These are phyloP conservation scores for Platyscapa corneri DNA, from an alignment of 1,140 invertebrate species.

Conservation along the genomic window DNA sequence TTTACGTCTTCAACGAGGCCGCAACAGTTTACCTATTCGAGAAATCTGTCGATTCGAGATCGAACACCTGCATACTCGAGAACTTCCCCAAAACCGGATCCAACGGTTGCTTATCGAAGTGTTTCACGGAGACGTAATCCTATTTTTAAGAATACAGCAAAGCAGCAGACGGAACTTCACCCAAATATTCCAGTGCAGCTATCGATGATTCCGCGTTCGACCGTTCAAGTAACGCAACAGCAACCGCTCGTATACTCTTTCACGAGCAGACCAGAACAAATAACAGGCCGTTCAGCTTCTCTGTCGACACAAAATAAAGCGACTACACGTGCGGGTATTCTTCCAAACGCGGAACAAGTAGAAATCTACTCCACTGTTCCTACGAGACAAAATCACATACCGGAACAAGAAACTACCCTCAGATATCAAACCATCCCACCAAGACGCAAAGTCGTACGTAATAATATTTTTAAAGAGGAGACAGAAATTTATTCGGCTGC, in stretches of 20 bases:
- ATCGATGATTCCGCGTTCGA: background rate
- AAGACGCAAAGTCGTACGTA: background rate
- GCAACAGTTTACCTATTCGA: background rate
- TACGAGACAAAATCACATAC: background rate
- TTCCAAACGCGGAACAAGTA: background rate
- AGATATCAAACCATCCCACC: background rate
- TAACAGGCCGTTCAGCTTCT: background rate
- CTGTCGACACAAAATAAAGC: background rate
- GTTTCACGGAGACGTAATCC: background rate
- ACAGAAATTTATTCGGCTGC: background rate
- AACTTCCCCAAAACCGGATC: background rate
- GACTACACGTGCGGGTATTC: background rate
- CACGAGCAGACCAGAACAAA: background rate
- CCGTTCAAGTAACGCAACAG: background rate
- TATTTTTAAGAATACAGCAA: background rate
- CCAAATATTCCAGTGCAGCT: background rate
- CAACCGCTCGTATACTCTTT: background rate
- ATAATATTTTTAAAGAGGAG: background rate
- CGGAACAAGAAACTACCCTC: background rate
- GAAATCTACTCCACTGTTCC: background rate
- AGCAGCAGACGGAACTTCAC: background rate
- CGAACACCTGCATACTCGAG: background rate
- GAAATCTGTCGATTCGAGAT: background rate
- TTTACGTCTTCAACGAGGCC: background rate
- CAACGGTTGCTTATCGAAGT: background rate